Conservation (phyloP, 2,797 vertebrate species). For the Staurois parvus region DNA sequence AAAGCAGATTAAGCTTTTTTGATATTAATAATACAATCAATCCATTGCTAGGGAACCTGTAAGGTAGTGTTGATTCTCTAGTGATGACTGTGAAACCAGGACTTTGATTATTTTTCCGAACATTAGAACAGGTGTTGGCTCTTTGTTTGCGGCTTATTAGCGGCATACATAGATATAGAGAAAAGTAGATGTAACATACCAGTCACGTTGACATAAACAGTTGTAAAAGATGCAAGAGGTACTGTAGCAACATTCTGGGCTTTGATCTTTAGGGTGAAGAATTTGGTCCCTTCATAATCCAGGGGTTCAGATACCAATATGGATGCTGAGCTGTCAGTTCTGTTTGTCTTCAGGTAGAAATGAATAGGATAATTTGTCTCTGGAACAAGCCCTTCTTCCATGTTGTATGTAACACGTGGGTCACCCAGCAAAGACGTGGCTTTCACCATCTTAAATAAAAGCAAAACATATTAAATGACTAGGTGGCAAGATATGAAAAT, state of each 20-base stretch:
- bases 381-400: constrained; percentile 89
- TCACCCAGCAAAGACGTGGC: constrained; percentile 86
- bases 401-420: constrained; percentile 86
- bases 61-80: too few species aligned
- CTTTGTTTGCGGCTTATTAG: too few species aligned
- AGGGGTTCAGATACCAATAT: constrained; percentile 88
- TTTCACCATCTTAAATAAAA: constrained; percentile 81
- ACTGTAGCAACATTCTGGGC: constrained; percentile 88
- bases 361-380: constrained; percentile 90
- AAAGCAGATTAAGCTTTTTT: neutral
- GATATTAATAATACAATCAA: too few species aligned
- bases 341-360: constrained; percentile 90
- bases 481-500: neutral
- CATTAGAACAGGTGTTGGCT: too few species aligned
- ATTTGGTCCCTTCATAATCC: constrained; percentile 85
- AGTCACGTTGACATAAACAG: constrained; percentile 85
- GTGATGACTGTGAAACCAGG: too few species aligned
- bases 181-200: constrained; percentile 70
- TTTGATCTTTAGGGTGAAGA: constrained; percentile 83
- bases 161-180: too few species aligned
- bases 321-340: constrained; percentile 84
- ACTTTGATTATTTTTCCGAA: too few species aligned
- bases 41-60: too few species aligned
- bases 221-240: constrained; percentile 86
- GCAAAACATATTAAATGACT: neutral